Base-by-base conservation (phyloP, 2,113 vertebrate species). In the Semicossyphus pulcher region DNA sequence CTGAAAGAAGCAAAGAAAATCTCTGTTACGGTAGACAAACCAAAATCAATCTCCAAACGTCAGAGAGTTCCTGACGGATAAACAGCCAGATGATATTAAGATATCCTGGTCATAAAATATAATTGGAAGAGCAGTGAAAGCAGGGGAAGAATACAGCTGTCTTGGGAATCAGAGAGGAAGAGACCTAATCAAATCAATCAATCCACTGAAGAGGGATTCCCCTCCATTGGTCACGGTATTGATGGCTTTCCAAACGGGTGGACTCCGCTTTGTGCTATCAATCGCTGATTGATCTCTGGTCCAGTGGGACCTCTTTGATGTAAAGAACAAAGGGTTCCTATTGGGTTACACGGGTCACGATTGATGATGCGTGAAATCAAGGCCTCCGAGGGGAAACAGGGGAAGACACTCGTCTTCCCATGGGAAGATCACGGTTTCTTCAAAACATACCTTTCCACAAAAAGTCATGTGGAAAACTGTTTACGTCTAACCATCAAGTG, bases 361-460 rank as follows among this genome's bases (percentile, higher is more conserved):
- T 81, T 87, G 87, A 87, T 84, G 83, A 80, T 83, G 83, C 67
- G 16, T 83, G 80, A 86, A 89, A 86, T 85, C 79, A 21, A 86
- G 67, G 62, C 16, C 48, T 59, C 51, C 12, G 51, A 80, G 45
- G 54, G 56, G 47, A 25, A 74, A 6, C 29, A 44, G 41, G 25
- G 42, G 64, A 51, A 67, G 58, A 76, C 49, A 26, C 44, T 59
- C 62, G 21, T 63, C 68, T 60, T 76, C 67, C 65, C 70, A 42
- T 20, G 57, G 45, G 64, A 74, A 68, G 56, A 65, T 60, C 34
- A 4, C 3, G 1, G 8, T 65, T 59, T 72, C 59, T 60, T 31
- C n/a, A 39, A 69, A 65, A 23, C 29, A 52, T 28, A 51, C 16
- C 14, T 15, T 49, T 18, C 10, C 2, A 9, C 14, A 47, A 52